These are phyloP conservation scores for Eulacestoma nigropectus DNA, from an alignment of 2,113 vertebrate species.

Conservation along the genomic window DNA sequence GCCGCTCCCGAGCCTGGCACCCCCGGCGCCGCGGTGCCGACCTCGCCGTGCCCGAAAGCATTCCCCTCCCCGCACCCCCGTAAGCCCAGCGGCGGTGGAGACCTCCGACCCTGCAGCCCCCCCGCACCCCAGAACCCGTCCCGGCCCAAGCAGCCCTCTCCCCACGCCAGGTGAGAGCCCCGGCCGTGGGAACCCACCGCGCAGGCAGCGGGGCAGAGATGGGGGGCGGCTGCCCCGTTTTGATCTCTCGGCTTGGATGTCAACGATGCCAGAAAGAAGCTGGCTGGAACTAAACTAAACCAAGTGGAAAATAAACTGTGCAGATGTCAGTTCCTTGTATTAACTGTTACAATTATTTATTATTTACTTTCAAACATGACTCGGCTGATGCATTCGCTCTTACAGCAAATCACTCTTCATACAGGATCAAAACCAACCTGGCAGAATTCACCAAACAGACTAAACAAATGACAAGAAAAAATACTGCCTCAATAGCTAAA, in stretches of 20 bases:
- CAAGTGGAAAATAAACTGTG: neutral
- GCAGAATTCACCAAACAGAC: neutral
- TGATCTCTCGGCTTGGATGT: neutral
- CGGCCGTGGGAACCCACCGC: neutral
- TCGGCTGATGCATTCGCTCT: neutral
- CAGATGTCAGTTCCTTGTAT: neutral
- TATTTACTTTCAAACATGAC: neutral
- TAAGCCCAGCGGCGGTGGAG: neutral
- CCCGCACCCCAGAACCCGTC: neutral
- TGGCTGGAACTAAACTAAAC: neutral
- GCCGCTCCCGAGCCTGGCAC: neutral
- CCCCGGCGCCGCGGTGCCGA: neutral
- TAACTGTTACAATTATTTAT: constrained; percentile 15
- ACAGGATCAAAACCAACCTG: neutral
- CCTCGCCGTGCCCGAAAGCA: neutral
- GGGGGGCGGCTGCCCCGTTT: neutral
- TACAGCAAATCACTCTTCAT: neutral
- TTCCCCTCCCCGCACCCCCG: neutral
- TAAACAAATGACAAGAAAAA: neutral
- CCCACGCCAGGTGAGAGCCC: neutral
- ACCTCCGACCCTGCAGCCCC: neutral
- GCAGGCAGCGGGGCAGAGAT: neutral
- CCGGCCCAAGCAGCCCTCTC: neutral
- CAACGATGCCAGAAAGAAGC: neutral
- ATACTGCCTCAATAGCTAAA: neutral